phyloP scores from a whole-genome alignment of 2,797 vertebrate species.

The Cryptoprocta ferox region DNA sequence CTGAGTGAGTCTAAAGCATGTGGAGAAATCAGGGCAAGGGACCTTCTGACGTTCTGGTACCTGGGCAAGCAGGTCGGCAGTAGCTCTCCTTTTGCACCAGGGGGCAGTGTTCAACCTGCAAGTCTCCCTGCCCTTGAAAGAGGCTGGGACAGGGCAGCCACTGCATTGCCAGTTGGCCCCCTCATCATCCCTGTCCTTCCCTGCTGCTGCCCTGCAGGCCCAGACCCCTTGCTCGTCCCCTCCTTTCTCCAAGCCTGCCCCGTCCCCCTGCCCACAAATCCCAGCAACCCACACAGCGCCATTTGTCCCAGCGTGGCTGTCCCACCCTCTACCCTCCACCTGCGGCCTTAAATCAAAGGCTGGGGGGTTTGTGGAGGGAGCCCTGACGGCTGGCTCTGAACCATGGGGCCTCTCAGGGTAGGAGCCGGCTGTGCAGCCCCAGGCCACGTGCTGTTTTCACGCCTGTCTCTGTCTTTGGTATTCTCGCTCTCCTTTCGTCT shows the following conservation, averaged over 20 bases:
- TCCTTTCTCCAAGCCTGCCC: neutral
- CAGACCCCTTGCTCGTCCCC: neutral
- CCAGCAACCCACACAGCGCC: neutral
- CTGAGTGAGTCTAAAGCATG: neutral
- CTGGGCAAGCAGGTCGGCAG: neutral
- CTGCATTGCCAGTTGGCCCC: neutral
- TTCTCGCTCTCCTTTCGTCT: neutral
- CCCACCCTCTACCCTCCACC: neutral
- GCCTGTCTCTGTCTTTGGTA: neutral
- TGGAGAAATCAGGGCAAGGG: neutral
- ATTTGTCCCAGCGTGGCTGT: rapidly evolving
- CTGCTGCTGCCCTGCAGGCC: neutral
- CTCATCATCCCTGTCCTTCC: neutral
- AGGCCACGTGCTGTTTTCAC: neutral
- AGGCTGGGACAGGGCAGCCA: neutral
- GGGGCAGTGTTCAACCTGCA: constrained; percentile 62
- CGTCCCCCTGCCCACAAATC: neutral
- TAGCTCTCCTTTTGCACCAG: constrained; percentile 58
- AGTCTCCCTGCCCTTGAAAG: neutral
- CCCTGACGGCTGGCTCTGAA: neutral
- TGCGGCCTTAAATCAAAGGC: neutral
- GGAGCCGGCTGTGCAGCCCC: neutral
- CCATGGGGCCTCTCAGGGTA: neutral
- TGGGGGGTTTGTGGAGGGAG: neutral
- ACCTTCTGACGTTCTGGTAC: neutral